Base-by-base conservation (phyloP, 2,888 invertebrate genomes). In the Nasonovia ribisnigri region DNA sequence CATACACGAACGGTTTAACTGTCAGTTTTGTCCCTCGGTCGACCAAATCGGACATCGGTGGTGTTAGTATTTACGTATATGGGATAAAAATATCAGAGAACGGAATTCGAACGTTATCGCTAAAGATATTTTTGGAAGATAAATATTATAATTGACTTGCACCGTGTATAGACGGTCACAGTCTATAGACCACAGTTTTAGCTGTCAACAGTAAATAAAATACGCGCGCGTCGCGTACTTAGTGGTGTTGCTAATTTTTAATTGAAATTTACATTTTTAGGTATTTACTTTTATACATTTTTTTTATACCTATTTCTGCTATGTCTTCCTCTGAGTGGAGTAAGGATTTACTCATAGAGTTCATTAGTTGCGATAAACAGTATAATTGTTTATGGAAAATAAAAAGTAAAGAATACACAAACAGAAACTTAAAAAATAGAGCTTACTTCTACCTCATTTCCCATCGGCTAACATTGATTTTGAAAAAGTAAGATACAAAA, bases 241-340 rank as follows among this genome's bases (percentile, higher is more conserved):
- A 36, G 29, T 77, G 29, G n/a, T 77, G 36, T 77, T 36, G 29
- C 3, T 13, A 11, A 48, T 48, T 48, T 77, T n/a, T 36, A n/a
- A 36, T 77, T 48, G 36, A 77, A n/a, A 77, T 77, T 77, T 11
- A 13, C 6, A 36, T 77, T 77, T 77, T n/a, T n/a, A n/a, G 13
- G 6, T 11, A 8, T 77, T 3, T 10, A 3, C 42, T 84, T 84
- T 84, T n/a, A n/a, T n/a, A n/a, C n/a, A 42, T 84, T 84, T 77
- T 11, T 48, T 1, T 11, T 77, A 10, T 77, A 77, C 29, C 67
- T 67, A 77, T 20, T 0, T 42, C 24, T 84, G 42, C 36, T 42
- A 42, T 84, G 84, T 84, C 84, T 42, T 84, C 42, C 43, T 84
- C 84, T 42, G 84, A 84, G 84, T 84, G 84, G 84, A 84, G 84